Conservation (phyloP, 2,113 vertebrate genomes). For the Leptosomus discolor region DNA sequence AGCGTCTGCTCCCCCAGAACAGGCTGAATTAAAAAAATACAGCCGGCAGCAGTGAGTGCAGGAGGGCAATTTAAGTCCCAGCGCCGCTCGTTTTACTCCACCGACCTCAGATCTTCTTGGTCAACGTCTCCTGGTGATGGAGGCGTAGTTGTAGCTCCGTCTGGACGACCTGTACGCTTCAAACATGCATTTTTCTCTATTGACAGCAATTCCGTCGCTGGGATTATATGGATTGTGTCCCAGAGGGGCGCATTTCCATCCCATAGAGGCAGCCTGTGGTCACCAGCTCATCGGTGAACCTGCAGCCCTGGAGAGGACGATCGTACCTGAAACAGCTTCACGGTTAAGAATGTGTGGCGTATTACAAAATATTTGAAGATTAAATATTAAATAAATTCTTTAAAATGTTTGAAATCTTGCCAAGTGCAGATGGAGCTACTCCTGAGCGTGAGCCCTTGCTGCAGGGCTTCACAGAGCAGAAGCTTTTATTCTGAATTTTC, state of each 20-base stretch:
- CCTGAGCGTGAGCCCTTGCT: background rate
- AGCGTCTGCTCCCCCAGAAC: background rate
- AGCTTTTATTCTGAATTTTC: background rate
- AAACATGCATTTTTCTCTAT: fast-evolving
- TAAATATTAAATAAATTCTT: background rate
- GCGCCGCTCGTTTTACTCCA: fast-evolving
- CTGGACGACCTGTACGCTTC: background rate
- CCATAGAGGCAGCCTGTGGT: background rate
- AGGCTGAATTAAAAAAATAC: background rate
- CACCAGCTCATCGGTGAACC: background rate
- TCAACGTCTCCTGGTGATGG: background rate
- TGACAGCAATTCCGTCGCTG: background rate
- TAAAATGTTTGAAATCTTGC: background rate
- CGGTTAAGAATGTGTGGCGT: no score
- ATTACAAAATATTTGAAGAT: no score
- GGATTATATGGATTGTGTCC: background rate
- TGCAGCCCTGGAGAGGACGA: background rate
- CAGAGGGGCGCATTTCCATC: background rate
- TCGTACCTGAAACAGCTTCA: background rate
- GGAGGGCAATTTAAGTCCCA: background rate
- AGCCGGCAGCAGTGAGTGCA: no score
- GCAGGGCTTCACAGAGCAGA: background rate
- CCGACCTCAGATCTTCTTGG: background rate
- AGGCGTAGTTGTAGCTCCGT: fast-evolving
- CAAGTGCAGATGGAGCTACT: no score